Evolutionary conservation across 2,888 invertebrate species (phyloP), one percentile per base, ranked within the genome.

Genomic region (Melieria crassipennis): DNA sequence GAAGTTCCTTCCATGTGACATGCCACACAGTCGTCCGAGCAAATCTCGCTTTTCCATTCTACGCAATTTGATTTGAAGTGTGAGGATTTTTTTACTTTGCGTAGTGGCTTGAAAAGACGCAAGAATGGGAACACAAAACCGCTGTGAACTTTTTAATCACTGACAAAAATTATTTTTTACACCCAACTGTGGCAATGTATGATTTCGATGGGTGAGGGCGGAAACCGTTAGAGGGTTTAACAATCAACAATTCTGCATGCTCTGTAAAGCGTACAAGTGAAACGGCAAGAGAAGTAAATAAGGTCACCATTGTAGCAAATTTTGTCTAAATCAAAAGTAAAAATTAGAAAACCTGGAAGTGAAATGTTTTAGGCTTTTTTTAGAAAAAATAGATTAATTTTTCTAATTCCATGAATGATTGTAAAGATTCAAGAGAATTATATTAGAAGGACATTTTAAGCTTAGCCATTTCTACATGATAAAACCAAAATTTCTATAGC

Each of bases 71-170:
- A 30, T 30, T 30, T 30, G 30, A 1, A 30, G 30, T 30, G 2
- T 30, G 30, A 30, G 30, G 30, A 30, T 30, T 30, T 30, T 30
- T 30, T 30, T 30, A 2, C 30, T 30, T 30, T 30, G 30, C 30
- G 30, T 30, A 30, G 30, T 30, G 30, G 30, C 30, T 30, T 30
- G 30, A 30, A 30, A 3, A 30, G 30, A 30, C 2, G 30, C 30
- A 1, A 30, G 30, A 30, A 30, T 30, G 58, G 60, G 55, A 5
- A 45, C 9, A 47, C 45, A 50, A 50, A 60, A 56, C 46, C 55
- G 70, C 63, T 73, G 70, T 66, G 56, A 77, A 76, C 73, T 78
- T 78, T 75, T 78, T 78, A 77, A 78, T 78, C 78, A 78, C 78
- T 77, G 75, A 73, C 75, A 76, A 74, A 75, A 77, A 75, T 76